These are phyloP conservation scores for Lepeophtheirus nordmannii DNA, from an alignment of 2,888 invertebrate genomes.

Conservation along the genomic window DNA sequence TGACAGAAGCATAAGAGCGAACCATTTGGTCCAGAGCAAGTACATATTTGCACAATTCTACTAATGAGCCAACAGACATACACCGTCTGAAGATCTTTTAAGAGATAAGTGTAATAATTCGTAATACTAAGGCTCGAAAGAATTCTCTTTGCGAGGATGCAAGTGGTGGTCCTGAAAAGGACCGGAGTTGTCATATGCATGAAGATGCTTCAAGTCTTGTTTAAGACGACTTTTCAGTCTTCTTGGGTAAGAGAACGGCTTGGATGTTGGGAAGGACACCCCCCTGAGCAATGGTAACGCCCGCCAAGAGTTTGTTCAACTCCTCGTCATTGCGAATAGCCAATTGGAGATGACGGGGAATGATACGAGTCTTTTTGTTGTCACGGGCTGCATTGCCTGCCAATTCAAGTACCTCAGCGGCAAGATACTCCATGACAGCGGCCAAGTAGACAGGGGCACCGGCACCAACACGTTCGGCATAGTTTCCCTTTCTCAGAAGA, in stretches of 20 bases:
- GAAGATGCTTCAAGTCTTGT: no score
- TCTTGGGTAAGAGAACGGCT: conserved; percentile 39
- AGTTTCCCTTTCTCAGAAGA: conserved; percentile 45
- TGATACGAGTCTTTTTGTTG: conserved; percentile 38
- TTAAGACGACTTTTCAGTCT: conserved; percentile 29
- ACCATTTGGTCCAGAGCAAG: no score
- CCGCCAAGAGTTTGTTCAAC: conserved; percentile 37
- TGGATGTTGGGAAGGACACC: conserved; percentile 42
- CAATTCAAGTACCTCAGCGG: conserved; percentile 38
- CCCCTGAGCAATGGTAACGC: conserved; percentile 42
- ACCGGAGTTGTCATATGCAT: no score
- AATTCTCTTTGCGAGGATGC: no score
- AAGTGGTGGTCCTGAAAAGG: no score
- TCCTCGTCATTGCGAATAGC: conserved; percentile 39
- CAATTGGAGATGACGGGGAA: conserved; percentile 36
- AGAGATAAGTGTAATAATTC: no score
- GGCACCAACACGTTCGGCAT: conserved; percentile 38
- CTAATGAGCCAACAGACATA: no score
- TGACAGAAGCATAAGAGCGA: no score
- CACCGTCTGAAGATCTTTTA: no score
- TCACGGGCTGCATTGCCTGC: conserved; percentile 39
- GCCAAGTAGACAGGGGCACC: conserved; percentile 34
- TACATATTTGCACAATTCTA: no score
- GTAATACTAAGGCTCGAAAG: no score
- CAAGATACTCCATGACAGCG: conserved; percentile 37